Percentiles rank a stretch among this genome's conserved stretches.
Conservation (phyloP, 1,140 invertebrate species). For the Ceratoteleas bidentatus region DNA sequence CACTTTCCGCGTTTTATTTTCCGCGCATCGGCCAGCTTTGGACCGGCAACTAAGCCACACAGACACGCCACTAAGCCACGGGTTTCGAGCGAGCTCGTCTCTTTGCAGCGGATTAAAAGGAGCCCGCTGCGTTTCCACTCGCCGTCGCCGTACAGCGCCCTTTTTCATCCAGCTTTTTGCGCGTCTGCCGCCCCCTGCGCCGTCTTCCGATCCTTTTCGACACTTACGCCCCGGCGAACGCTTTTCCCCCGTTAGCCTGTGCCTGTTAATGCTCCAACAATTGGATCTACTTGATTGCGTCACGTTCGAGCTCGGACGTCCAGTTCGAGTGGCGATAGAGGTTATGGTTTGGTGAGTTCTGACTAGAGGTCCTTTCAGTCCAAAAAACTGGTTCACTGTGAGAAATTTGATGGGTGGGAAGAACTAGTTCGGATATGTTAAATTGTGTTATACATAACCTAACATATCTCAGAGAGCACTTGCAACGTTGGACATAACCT, state of each 20-base stretch:
- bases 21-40: constrained; percentile 68
- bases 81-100: constrained; percentile 53
- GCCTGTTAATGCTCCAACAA: background rate
- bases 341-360: no score
- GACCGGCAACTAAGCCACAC: constrained; percentile 68
- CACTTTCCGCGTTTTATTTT: constrained; percentile 76
- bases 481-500: no score
- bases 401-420: no score
- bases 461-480: no score
- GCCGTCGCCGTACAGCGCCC: constrained; percentile 42
- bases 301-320: no score
- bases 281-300: background rate
- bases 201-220: constrained; percentile 40
- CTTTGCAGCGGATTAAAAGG: constrained; percentile 73
- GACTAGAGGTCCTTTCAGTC: no score
- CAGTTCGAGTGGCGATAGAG: no score
- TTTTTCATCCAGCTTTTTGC: constrained; percentile 56
- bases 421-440: no score
- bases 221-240: constrained; percentile 30
- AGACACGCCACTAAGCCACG: constrained; percentile 72
- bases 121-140: constrained; percentile 62
- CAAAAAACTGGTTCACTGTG: no score
- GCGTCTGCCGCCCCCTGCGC: constrained; percentile 24
- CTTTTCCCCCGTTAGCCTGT: background rate
- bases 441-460: no score